Conservation (phyloP, 2,888 invertebrate genomes). For the Mesodorylaimus sp. region DNA sequence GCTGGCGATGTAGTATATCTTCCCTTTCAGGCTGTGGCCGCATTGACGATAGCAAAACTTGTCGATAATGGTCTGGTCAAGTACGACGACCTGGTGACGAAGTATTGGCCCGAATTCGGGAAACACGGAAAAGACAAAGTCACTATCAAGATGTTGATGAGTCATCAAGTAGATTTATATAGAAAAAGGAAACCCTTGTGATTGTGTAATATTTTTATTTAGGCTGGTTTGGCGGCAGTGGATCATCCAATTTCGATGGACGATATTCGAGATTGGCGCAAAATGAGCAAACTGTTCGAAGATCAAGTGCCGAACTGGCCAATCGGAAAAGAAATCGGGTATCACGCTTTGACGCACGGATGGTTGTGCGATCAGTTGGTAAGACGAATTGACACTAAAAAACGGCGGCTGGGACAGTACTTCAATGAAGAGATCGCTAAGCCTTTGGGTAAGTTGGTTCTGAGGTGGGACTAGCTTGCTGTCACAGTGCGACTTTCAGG, state of each 20-base stretch:
- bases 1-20: too few relatives aligned
- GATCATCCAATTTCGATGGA: constrained; percentile 26
- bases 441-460: background rate
- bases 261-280: constrained; percentile 23
- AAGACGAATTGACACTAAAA: constrained; percentile 30
- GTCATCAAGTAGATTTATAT: constrained; percentile 29
- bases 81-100: constrained; percentile 29
- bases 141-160: constrained; percentile 30
- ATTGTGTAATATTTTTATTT: background rate
- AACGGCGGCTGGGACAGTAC: constrained; percentile 27
- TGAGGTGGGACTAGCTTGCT: too few relatives aligned
- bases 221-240: constrained; percentile 32
- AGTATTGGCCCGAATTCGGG: constrained; percentile 36
- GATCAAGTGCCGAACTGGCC: constrained; percentile 29
- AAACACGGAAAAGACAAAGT: constrained; percentile 34
- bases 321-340: constrained; percentile 30
- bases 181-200: too few relatives aligned
- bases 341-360: constrained; percentile 34
- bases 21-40: too few relatives aligned
- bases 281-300: constrained; percentile 28
- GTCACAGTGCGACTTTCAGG: constrained; percentile 16
- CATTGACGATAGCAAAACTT: too few relatives aligned
- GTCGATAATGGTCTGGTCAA: constrained; percentile 30
- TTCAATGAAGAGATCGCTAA: constrained; percentile 21
- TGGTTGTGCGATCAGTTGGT: constrained; percentile 33